phyloP scores from a whole-genome alignment of 2,888 invertebrate genomes.

The Isoperla grammatica region DNA sequence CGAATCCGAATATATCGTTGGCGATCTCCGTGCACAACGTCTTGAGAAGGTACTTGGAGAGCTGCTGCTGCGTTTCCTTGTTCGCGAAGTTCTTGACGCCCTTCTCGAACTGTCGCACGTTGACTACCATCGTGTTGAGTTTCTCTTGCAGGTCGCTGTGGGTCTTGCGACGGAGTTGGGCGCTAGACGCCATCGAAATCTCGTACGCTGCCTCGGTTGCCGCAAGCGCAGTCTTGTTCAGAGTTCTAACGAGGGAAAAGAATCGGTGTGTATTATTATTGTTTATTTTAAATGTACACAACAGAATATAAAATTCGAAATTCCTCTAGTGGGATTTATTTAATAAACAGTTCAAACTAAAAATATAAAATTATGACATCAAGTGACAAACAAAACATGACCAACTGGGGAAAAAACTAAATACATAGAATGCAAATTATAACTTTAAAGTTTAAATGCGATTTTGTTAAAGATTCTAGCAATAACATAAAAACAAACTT shows the following conservation, averaged over 20 bases:
- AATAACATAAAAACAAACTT: too few relatives aligned
- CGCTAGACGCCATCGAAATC: conserved; percentile 64
- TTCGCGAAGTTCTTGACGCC: conserved; percentile 52
- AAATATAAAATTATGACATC: conserved; percentile 27
- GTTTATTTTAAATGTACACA: too few relatives aligned
- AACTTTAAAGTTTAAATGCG: too few relatives aligned
- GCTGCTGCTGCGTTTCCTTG: conserved; percentile 54
- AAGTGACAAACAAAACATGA: too few relatives aligned
- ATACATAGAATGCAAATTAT: too few relatives aligned
- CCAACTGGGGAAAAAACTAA: too few relatives aligned
- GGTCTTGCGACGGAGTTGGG: conserved; percentile 65
- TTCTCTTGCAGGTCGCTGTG: conserved; percentile 79
- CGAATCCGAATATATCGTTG: conserved; percentile 70
- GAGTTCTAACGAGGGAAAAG: conserved; percentile 44
- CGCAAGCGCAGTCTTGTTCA: conserved; percentile 61
- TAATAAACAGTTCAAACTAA: too few relatives aligned
- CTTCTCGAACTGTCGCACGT: conserved; percentile 74
- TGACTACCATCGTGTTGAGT: conserved; percentile 66
- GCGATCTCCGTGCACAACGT: conserved; percentile 77
- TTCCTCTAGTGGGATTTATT: too few relatives aligned
- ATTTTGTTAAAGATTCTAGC: too few relatives aligned
- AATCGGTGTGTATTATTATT: too few relatives aligned
- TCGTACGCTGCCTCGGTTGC: conserved; percentile 70
- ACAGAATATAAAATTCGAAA: too few relatives aligned
- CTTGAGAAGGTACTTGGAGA: conserved; percentile 79